Evolutionary conservation across 2,797 vertebrate species (phyloP).

Genomic region (Paedocypris micromegethes): DNA sequence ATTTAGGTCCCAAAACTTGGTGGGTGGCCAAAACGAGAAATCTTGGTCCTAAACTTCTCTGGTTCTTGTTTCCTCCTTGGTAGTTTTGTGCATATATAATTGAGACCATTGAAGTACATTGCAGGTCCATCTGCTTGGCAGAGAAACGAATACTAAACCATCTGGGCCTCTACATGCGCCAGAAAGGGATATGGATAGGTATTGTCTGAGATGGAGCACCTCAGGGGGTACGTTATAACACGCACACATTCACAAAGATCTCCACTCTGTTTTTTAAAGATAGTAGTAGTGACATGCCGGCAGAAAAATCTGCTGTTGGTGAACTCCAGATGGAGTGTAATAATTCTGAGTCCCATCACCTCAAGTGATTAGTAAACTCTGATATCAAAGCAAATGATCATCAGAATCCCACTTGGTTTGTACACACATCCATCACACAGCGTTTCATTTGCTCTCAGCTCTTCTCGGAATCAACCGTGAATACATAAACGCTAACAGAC

Average conservation of each 20-base stretch:
- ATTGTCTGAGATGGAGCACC: slow-evolving; percentile 66
- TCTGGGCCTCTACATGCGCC: slow-evolving; percentile 79
- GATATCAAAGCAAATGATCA: slow-evolving; percentile 34
- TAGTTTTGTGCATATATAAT: slow-evolving; percentile 45
- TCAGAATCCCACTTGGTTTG: slow-evolving; percentile 22
- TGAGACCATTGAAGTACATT: slow-evolving; percentile 45
- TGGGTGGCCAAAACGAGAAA: slow-evolving; percentile 46
- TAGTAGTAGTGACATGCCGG: slow-evolving; percentile 5
- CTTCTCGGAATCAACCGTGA: slow-evolving; percentile 33
- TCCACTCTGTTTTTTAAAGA: slow-evolving; percentile 29
- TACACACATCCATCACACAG: slow-evolving; percentile 17
- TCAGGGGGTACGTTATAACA: slow-evolving; percentile 43
- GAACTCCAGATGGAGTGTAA: slow-evolving; percentile 31
- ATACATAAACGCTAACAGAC: slow-evolving; percentile 33
- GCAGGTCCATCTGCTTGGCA: slow-evolving; percentile 81
- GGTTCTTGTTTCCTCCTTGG: slow-evolving; percentile 26
- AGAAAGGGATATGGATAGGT: slow-evolving; percentile 80
- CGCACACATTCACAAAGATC: slow-evolving; percentile 30
- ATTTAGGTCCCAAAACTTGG: slow-evolving; percentile 37
- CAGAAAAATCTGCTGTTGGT: slow-evolving; percentile 17
- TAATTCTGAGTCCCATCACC: slow-evolving; percentile 16
- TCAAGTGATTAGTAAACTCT: slow-evolving; percentile 18
- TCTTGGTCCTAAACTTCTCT: slow-evolving; percentile 35
- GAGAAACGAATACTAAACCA: slow-evolving; percentile 82
- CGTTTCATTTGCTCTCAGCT: slow-evolving; percentile 16